Base-by-base conservation (phyloP, 2,888 invertebrate genomes). In the Andrena trimmerana region DNA sequence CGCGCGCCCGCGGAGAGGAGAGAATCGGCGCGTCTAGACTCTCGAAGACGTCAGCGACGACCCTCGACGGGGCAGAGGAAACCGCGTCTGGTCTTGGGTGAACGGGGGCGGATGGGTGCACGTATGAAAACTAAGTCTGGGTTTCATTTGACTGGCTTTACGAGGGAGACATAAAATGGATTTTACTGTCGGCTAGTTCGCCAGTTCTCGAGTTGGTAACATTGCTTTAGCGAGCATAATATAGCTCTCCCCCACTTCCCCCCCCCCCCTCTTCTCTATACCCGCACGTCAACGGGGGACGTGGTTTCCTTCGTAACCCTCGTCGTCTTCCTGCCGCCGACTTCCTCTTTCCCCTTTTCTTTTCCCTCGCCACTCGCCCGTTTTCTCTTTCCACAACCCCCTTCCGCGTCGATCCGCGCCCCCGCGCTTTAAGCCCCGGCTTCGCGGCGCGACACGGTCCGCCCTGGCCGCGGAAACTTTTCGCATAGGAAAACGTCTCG, bases 131-230 rank as follows among this genome's bases (percentile, higher is more conserved):
- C 93, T 92, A 92, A 93, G 93, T 93, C 93, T 90, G 86, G 91
- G 93, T 93, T 93, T 93, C 93, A 93, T 93, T 93, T 92, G 93
- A 92, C 93, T 93, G 93, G 90, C 92, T 93, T 93, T 93, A 93
- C 93, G 93, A 93, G 91, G 87, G 84, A 91, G 92, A 92, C 93
- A 93, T 93, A 93, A 93, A 93, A 92, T 92, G 92, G 92, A 93
- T 93, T 93, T 93, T 93, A 93, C 92, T 93, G 93, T 93, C 92
- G 93, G 92, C 93, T 92, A 93, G 93, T 92, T 93, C 93, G 92
- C 93, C 92, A 92, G 93, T 92, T 92, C 92, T 92, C 92, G 91
- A 93, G 92, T 93, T 91, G 91, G 92, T 92, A 93, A 93, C 93
- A 91, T 92, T 92, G 92, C 92, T 92, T 92, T 91, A 89, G 88